Conservation (phyloP, 2,888 invertebrate species). For the Machimus rusticus region DNA sequence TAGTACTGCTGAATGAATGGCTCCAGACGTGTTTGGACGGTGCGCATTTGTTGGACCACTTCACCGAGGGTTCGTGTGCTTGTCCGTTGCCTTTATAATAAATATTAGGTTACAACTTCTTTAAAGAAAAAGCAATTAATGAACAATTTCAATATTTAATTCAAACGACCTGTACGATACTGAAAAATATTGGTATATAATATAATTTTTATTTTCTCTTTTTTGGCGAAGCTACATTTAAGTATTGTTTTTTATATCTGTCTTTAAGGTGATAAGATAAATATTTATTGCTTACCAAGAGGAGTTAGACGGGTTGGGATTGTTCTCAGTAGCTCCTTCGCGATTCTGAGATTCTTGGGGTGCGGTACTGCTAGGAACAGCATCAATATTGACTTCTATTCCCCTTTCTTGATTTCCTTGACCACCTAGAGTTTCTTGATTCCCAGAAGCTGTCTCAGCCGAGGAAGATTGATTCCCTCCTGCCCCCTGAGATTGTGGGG, state of each 20-base stretch:
- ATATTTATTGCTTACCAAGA: neutral
- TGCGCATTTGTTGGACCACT: slow-evolving; percentile 59
- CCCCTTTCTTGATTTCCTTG: neutral
- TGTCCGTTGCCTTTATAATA: slow-evolving; percentile 55
- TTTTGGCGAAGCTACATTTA: no score
- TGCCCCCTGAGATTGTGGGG: neutral
- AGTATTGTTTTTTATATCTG: no score
- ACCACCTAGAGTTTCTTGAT: neutral
- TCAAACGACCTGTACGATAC: no score
- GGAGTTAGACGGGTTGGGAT: slow-evolving; percentile 43
- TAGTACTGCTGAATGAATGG: slow-evolving; percentile 73
- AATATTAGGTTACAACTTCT: no score
- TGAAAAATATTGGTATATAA: no score
- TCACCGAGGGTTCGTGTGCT: slow-evolving; percentile 54
- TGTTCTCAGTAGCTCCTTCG: slow-evolving; percentile 46
- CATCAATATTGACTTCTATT: neutral
- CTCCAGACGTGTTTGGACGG: slow-evolving; percentile 65
- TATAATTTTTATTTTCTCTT: no score
- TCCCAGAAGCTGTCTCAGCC: neutral
- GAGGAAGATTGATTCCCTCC: neutral
- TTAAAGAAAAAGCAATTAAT: no score
- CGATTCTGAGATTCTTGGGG: neutral
- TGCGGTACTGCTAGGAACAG: neutral
- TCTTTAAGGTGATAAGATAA: neutral
- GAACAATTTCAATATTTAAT: no score